Evolutionary conservation across 1,140 invertebrate genomes (phyloP), one percentile per base, ranked within the genome.

Genomic region (Marisa cornuarietis): DNA sequence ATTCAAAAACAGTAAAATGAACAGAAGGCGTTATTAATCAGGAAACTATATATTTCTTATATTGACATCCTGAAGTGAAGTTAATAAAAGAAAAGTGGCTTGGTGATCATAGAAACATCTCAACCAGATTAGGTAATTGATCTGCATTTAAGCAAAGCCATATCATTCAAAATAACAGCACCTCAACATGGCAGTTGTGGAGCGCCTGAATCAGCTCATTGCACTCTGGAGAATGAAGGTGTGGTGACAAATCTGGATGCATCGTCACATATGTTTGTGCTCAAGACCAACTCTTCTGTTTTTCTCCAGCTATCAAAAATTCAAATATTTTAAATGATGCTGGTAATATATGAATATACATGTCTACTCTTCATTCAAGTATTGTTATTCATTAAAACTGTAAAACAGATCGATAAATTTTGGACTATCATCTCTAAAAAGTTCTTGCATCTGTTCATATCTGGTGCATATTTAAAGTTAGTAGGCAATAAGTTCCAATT

Each of bases 201-300:
- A 81, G 68, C 58, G 76, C 76, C 22, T 78, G 69, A 31, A 83
- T 83, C 42, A 83, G 52, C 31, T 78, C 58, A 54, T 79, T 83
- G 51, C 82, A 83, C 58, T 83, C 78, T 16, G 69, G 66, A 14
- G 80, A 77, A 49, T 83, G 82, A 14, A 83, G 80, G 68, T 83
- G 82, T 58, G 26, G 7, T 6, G 82, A 75, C 2, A 83, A 74
- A 65, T 83, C 80, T 20, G 82, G 82, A 72, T 83, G 82, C 82
- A 83, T 83, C 22, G 11, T 51, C 7, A 62, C 31, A 51, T 42
- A 42, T 65, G 52, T 20, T 71, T n/a, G 49, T 24, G n/a, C 52
- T 71, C 26, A n/a, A 68, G 65, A 22, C 31, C 22, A 31, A 51
- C 52, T 14, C 71, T 26, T 8, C 0, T 63, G 10, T 58, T 18